Evolutionary conservation across 2,113 vertebrate species (phyloP).

Genomic region (Ahaetulla prasina): DNA sequence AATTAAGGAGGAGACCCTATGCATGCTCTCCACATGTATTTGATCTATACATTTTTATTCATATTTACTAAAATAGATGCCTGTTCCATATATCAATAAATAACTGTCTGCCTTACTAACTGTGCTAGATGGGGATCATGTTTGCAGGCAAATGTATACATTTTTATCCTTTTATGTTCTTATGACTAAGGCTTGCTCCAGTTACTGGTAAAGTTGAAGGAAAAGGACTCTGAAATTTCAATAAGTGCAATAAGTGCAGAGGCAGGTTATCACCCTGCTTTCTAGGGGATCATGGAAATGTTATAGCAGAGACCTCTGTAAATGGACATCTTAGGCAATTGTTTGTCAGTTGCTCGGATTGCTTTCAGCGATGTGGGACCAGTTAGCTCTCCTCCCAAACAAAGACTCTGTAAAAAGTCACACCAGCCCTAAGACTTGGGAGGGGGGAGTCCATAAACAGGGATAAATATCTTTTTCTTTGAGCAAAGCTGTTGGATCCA

Average conservation of each 20-base stretch:
- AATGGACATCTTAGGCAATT: conserved; percentile 37
- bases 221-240: conserved; percentile 19
- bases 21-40: background rate
- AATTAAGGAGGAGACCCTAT: background rate
- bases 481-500: conserved; percentile 66
- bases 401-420: conserved; percentile 68
- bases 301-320: conserved; percentile 27
- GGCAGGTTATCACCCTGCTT: conserved; percentile 14
- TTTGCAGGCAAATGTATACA: conserved; percentile 19
- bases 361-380: conserved; percentile 44
- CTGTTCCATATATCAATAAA: background rate
- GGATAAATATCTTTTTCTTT: conserved; percentile 69
- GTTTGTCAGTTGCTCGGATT: conserved; percentile 58
- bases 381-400: conserved; percentile 48
- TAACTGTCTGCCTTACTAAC: background rate
- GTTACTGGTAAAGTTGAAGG: background rate
- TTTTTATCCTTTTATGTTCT: background rate
- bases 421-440: conserved; percentile 68
- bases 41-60: conserved; percentile 12
- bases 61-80: background rate
- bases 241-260: background rate
- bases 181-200: conserved; percentile 27
- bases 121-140: conserved; percentile 14
- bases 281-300: conserved; percentile 42
- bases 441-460: conserved; percentile 66